Evolutionary conservation across 2,888 invertebrate species (phyloP).

Genomic region (Micoletzkya japonica): DNA sequence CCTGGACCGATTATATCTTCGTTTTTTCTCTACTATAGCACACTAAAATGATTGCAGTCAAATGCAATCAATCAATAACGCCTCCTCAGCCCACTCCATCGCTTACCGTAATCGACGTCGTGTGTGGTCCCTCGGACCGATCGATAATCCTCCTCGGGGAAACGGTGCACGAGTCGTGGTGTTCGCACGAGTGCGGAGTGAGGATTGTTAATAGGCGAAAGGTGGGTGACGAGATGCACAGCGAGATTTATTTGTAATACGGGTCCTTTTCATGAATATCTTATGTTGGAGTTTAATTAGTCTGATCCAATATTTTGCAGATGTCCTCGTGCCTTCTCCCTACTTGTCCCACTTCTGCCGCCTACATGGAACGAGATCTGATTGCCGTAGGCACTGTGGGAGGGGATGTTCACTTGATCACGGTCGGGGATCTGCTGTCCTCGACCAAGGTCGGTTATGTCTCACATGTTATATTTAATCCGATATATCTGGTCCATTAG

Average conservation of each 20-base stretch:
- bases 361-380: constrained; percentile 20
- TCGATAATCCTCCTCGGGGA: constrained; percentile 14
- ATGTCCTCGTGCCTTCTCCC: constrained; percentile 20
- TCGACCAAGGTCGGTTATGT: constrained; percentile 1
- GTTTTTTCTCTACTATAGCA: too few species aligned
- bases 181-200: constrained; percentile 20
- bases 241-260: too few species aligned
- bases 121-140: neutral
- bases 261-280: too few species aligned
- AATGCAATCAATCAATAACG: neutral
- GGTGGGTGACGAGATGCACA: too few species aligned
- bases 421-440: neutral
- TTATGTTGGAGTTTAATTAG: too few species aligned
- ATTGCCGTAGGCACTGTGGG: constrained; percentile 26
- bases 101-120: constrained; percentile 9
- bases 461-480: neutral
- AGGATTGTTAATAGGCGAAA: constrained; percentile 15
- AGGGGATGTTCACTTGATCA: constrained; percentile 10
- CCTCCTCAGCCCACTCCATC: constrained; percentile 11
- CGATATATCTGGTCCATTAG: neutral
- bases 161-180: constrained; percentile 19
- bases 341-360: constrained; percentile 16
- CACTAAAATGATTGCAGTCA: too few species aligned
- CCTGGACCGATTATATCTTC: too few species aligned
- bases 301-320: neutral